Evolutionary conservation across 2,797 vertebrate species (phyloP).

Genomic region (Clarias fuscus): DNA sequence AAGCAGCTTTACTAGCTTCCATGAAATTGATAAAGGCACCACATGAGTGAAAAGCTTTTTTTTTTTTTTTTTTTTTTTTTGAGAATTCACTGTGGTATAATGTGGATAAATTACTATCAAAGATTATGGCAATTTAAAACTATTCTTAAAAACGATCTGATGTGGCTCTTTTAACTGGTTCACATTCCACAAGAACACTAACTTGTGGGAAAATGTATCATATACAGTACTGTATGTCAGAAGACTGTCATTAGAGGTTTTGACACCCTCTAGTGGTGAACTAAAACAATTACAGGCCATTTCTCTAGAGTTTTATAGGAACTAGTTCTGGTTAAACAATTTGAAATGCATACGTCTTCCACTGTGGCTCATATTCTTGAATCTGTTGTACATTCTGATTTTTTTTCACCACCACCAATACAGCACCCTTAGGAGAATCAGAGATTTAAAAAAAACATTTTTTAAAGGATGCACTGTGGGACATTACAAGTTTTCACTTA

Average conservation of each 20-base stretch:
- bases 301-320: background rate
- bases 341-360: constrained; percentile 37
- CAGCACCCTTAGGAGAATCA: constrained; percentile 38
- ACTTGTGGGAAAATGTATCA: background rate
- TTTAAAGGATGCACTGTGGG: too few species aligned
- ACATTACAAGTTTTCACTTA: background rate
- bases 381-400: constrained; percentile 9
- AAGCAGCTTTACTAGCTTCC: background rate
- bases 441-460: background rate
- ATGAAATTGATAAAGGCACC: background rate
- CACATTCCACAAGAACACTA: background rate
- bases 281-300: background rate
- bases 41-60: background rate
- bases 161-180: background rate
- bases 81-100: background rate
- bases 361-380: constrained; percentile 21
- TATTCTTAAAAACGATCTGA: background rate
- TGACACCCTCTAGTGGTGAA: constrained; percentile 64
- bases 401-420: constrained; percentile 32
- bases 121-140: background rate
- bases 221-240: background rate
- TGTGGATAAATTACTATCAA: background rate
- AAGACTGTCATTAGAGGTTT: background rate
- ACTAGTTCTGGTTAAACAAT: constrained; percentile 8
- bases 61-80: background rate